phyloP scores from a whole-genome alignment of 53 echinoderm and acorn worm species.

The Antedon mediterranea region DNA sequence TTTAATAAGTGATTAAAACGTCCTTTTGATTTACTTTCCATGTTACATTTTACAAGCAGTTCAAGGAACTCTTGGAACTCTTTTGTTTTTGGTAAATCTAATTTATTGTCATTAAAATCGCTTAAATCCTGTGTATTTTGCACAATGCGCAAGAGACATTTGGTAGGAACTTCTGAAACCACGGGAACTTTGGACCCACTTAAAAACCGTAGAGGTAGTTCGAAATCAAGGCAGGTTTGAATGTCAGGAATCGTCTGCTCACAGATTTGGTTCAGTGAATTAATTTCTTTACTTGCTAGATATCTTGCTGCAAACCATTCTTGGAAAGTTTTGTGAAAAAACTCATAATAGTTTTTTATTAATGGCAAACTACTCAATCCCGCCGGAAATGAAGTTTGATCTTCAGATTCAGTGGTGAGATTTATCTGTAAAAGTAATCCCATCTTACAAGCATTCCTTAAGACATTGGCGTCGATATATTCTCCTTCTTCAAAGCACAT shows the following conservation, averaged over 20 bases:
- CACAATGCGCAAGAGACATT: neutral
- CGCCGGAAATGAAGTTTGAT: neutral
- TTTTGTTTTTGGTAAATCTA: neutral
- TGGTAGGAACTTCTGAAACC: neutral
- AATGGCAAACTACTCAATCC: neutral
- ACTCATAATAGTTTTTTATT: neutral
- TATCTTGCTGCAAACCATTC: neutral
- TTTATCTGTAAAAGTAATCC: neutral
- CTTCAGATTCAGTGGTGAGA: neutral
- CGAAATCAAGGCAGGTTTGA: neutral
- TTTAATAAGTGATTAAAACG: neutral
- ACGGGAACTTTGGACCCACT: neutral
- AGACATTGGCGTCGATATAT: neutral
- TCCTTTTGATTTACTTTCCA: neutral
- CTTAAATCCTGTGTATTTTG: neutral
- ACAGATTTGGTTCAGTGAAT: neutral
- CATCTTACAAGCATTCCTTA: neutral
- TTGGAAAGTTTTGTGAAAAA: neutral
- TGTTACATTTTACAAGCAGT: neutral
- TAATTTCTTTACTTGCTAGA: neutral
- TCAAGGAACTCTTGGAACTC: neutral
- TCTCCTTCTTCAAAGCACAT: neutral
- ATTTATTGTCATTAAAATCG: neutral
- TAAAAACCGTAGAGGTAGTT: neutral
- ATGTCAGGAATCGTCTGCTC: neutral